Base-by-base conservation (phyloP, 2,113 vertebrate genomes). In the Colius striatus region DNA sequence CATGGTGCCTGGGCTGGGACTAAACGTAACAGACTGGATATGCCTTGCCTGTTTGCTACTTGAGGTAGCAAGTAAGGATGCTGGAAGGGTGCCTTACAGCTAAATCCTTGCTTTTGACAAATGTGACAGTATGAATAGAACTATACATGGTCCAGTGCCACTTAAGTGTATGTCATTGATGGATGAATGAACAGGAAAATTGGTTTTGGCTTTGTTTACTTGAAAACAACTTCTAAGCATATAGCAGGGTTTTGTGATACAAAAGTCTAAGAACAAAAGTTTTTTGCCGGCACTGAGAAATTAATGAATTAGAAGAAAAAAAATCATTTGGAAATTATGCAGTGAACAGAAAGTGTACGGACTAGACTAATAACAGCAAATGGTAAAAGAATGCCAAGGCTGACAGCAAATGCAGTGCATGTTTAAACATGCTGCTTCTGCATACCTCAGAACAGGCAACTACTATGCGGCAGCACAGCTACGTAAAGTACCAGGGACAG, bases 371-470 rank as follows among this genome's bases (percentile, higher is more conserved):
- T 1, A 41, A 41, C 26, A 92, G 68, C 26, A 55, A 78, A 55
- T 29, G 61, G 45, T n/a, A 36, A 77, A 92, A n/a, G 76, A 90
- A 87, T n/a, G 72, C 55, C 48, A 61, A 88, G 23, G 76, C 77
- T 48, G 51, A 73, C 91, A 84, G 92, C 53, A 84, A 93, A 57
- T 34, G 17, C 18, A 5, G 48, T 15, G 41, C 96, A 9, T 92
- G 96, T 88, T 80, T 30, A 9, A 89, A 95, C 96, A 61, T 4
- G 95, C 84, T 72, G 73, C 57, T 84, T 63, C 65, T 84, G 43
- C 50, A 20, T 34, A 9, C 50, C 61, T 63, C 48, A 27, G 4
- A 74, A 62, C 71, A 90, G 51, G 29, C 48, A 27, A 74, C 57
- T 26, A 14, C 70, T 88, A 79, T 51, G 38, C 45, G 51, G 94